phyloP scores from a whole-genome alignment of 2,888 invertebrate genomes.

The Agrotis exclamationis region DNA sequence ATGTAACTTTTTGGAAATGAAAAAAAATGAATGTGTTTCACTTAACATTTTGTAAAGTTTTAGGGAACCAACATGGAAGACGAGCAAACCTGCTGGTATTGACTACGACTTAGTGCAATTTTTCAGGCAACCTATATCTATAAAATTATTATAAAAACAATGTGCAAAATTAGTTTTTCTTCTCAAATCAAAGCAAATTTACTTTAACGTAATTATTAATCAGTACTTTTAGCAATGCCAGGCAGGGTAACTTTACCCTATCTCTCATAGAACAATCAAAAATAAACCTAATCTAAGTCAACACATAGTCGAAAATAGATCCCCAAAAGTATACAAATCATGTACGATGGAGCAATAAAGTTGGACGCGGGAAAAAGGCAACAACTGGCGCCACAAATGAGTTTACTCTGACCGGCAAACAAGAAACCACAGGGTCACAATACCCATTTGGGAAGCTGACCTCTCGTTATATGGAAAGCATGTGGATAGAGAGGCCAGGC shows the following conservation, averaged over 20 bases:
- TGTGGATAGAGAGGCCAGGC: not conserved
- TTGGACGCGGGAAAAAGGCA: conserved; percentile 37
- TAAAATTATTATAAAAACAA: too few species aligned
- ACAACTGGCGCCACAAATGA: conserved; percentile 54
- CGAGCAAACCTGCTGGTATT: too few species aligned
- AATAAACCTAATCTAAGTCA: conserved; percentile 14
- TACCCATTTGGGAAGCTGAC: not conserved
- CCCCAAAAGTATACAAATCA: conserved; percentile 47
- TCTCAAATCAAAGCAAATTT: too few species aligned
- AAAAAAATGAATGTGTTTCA: not conserved
- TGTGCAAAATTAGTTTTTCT: too few species aligned
- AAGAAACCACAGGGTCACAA: conserved; percentile 3
- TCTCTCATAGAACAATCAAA: not conserved
- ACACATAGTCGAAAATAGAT: conserved; percentile 26
- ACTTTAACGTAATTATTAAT: too few species aligned
- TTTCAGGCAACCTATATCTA: too few species aligned
- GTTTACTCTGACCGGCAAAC: conserved; percentile 52
- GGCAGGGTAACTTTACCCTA: not conserved
- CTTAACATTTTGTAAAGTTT: not conserved
- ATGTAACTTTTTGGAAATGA: not conserved
- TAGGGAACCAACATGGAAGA: not conserved
- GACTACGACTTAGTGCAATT: too few species aligned
- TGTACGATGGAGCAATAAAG: conserved; percentile 53
- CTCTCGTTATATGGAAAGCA: not conserved
- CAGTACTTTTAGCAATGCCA: too few species aligned